Percentiles rank a stretch among this genome's conserved stretches.
phyloP scores from a whole-genome alignment of 2,888 invertebrate species.

The Drosophila picticornis region DNA sequence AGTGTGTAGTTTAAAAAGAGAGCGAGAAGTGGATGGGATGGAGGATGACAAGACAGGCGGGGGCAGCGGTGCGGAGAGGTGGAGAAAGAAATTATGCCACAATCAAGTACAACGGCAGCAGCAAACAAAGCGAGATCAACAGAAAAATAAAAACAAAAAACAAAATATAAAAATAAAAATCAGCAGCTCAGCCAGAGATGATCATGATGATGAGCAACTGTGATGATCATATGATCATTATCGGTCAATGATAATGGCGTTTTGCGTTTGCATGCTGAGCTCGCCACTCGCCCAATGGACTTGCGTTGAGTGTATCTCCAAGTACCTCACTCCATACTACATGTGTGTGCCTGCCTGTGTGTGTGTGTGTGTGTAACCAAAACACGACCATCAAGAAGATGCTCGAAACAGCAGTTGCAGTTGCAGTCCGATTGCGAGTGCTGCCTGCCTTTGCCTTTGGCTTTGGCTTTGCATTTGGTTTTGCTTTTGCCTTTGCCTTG shows the following conservation, averaged over 20 bases:
- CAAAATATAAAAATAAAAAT: slow-evolving; percentile 40
- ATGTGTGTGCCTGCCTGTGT: background rate
- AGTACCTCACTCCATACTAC: slow-evolving; percentile 5
- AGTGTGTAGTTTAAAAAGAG: slow-evolving; percentile 4
- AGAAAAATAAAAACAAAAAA: slow-evolving; percentile 47
- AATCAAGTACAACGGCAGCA: slow-evolving; percentile 75
- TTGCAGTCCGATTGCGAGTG: slow-evolving; percentile 40
- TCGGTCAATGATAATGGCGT: slow-evolving; percentile 67
- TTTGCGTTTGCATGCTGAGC: slow-evolving; percentile 69
- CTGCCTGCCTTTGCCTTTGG: slow-evolving; percentile 31
- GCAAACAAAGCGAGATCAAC: slow-evolving; percentile 50
- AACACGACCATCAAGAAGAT: slow-evolving; percentile 41
- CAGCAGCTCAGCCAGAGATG: slow-evolving; percentile 36
- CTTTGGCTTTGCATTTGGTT: background rate
- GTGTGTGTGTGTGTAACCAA: slow-evolving; percentile 20
- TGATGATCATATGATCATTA: slow-evolving; percentile 55
- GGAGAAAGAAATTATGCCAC: slow-evolving; percentile 79
- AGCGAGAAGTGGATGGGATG: background rate
- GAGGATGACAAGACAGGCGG: background rate
- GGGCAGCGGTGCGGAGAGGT: slow-evolving; percentile 4
- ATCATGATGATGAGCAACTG: slow-evolving; percentile 24
- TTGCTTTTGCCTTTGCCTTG: slow-evolving; percentile 6
- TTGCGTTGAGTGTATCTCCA: slow-evolving; percentile 39
- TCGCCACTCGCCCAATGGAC: slow-evolving; percentile 46
- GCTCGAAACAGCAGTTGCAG: slow-evolving; percentile 40